Conservation (phyloP, 2,888 invertebrate genomes). For the Automeris io region DNA sequence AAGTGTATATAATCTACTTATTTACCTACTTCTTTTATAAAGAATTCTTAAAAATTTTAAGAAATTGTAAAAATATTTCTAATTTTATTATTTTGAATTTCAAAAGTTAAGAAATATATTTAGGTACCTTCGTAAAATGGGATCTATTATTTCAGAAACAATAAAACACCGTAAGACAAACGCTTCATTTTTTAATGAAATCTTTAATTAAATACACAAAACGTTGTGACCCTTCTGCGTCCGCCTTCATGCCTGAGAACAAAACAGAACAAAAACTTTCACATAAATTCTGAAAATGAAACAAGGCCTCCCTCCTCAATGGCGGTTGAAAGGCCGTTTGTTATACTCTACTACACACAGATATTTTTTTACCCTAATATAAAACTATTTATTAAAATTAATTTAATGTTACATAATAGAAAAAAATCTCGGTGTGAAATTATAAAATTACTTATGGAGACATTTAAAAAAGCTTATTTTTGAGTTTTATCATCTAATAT, state of each 20-base stretch:
- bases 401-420: no score
- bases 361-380: not conserved
- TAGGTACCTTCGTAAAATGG: constrained; percentile 5
- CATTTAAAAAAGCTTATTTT: no score
- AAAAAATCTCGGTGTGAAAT: no score
- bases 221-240: constrained; percentile 12
- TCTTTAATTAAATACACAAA: constrained; percentile 17
- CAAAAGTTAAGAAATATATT: not conserved
- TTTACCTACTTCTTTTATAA: no score
- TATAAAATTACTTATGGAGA: no score
- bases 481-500: no score
- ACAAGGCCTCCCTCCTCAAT: constrained; percentile 25
- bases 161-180: constrained; percentile 14
- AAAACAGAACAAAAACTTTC: constrained; percentile 32
- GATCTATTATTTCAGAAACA: constrained; percentile 7
- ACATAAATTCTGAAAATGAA: constrained; percentile 34
- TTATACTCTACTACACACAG: constrained; percentile 10
- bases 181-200: constrained; percentile 18
- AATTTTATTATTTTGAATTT: not conserved
- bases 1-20: no score
- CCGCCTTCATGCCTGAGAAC: constrained; percentile 23
- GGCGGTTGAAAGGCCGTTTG: constrained; percentile 38
- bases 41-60: no score
- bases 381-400: not conserved
- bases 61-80: no score